Evolutionary conservation across 2,113 vertebrate species (phyloP).

Genomic region (Muscicapa adusta): DNA sequence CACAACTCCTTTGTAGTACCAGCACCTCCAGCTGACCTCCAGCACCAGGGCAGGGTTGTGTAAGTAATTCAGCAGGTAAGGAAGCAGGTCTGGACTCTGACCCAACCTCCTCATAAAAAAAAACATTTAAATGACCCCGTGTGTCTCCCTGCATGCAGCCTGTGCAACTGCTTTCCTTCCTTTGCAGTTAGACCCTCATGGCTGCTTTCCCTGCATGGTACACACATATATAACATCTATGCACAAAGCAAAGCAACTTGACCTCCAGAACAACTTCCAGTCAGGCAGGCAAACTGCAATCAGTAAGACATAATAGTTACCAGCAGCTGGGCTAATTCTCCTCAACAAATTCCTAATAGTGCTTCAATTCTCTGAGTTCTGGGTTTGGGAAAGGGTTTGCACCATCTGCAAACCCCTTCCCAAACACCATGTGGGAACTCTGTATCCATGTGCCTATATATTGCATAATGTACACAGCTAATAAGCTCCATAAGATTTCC

Average conservation of each 20-base stretch:
- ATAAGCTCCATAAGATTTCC: background rate
- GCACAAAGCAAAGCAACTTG: background rate
- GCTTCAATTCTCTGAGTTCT: background rate
- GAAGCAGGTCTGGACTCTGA: background rate
- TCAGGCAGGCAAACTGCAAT: background rate
- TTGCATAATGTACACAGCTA: background rate
- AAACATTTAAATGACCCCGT: background rate
- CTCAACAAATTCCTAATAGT: background rate
- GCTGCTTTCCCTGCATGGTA: background rate
- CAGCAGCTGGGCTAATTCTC: background rate
- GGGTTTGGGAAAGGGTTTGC: background rate
- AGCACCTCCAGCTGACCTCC: background rate
- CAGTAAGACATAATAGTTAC: background rate
- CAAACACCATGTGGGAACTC: background rate
- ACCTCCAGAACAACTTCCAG: background rate
- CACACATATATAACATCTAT: fast-evolving
- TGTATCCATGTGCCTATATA: background rate
- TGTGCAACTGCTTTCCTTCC: background rate
- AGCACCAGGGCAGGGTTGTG: background rate
- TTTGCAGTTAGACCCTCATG: background rate
- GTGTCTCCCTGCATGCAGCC: background rate
- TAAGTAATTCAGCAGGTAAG: background rate
- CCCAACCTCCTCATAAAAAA: background rate
- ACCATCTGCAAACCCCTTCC: background rate
- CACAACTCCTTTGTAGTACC: background rate